Evolutionary conservation across 2,888 invertebrate genomes (phyloP).

Genomic region (Labia minor): DNA sequence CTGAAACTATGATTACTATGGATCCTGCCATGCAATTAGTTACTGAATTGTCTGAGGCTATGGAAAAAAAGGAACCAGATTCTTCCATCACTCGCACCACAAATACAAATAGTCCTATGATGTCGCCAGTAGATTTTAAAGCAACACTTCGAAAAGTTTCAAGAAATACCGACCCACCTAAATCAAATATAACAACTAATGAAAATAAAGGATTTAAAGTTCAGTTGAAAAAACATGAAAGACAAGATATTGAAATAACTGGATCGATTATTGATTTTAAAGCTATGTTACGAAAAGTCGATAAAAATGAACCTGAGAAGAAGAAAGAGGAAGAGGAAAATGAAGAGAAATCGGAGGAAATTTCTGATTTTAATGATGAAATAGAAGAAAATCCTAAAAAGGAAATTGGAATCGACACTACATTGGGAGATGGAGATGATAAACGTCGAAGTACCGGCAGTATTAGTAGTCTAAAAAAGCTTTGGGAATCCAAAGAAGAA

Average conservation of each 20-base stretch:
- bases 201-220: conserved; percentile 28
- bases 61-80: conserved; percentile 40
- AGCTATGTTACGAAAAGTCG: conserved; percentile 70
- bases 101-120: conserved; percentile 22
- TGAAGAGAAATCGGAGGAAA: conserved; percentile 30
- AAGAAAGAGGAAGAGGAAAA: conserved; percentile 36
- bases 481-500: conserved; percentile 77
- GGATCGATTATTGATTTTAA: conserved; percentile 71
- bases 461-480: conserved; percentile 80
- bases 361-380: conserved; percentile 32
- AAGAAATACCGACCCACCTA: conserved; percentile 22
- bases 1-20: conserved; percentile 36
- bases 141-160: conserved; percentile 41
- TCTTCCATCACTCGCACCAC: conserved; percentile 24
- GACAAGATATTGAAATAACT: conserved; percentile 26
- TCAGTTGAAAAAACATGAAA: conserved; percentile 28
- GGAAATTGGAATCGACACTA: conserved; percentile 31
- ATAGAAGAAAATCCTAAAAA: conserved; percentile 28
- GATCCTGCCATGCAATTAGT: conserved; percentile 73
- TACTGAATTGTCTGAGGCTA: conserved; percentile 72
- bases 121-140: conserved; percentile 38
- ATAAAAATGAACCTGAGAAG: conserved; percentile 38
- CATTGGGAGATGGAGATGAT: conserved; percentile 58
- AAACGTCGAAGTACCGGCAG: conserved; percentile 85
- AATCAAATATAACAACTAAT: conserved; percentile 21